Base-by-base conservation (phyloP, 2,113 vertebrate species). In the Vulpes vulpes region DNA sequence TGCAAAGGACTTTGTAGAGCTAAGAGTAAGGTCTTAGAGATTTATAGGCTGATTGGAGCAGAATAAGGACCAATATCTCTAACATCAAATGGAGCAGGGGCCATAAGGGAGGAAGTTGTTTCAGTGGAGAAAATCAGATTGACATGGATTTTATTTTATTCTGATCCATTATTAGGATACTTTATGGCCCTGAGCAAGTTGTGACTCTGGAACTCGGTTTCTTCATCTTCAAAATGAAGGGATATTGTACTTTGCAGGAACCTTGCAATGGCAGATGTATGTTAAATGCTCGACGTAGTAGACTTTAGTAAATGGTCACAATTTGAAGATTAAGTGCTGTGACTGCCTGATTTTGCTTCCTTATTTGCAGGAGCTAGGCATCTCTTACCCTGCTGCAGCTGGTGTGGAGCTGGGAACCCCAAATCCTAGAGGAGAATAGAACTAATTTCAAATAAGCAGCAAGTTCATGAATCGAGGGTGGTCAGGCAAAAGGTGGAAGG, bases 391-490 rank as follows among this genome's bases (percentile, higher is more conserved):
- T 82, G 16, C 43, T 51, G 5, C 9, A 69, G 64, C 76, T 65
- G 35, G 16, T 62, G 51, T 92, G 64, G 80, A 35, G 43, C 67
- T 91, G 43, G 25, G 25, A n/a, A 57, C 15, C 4, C 69, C 80
- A 71, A 55, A 90, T 53, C 80, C 78, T 65, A 57, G 79, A 67
- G 59, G 60, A 89, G 67, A 78, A 35, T 22, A 65, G 82, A 80
- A n/a, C 32, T 38, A 16, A 49, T 84, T 78, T 90, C 30, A 93
- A 35, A 53, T 83, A 64, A 97, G 43, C n/a, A 71, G n/a, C 49
- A 71, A 49, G 32, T 83, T 71, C 38, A 23, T 65, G 35, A 83
- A 20, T 30, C 85, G 83, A 12, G 35, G 35, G 27, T 74, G 43
- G 60, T 78, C 49, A 73, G 87, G 53, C n/a, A 38, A 62, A 76